Conservation (phyloP, 2,888 invertebrate genomes). For the Platypus cylindrus region DNA sequence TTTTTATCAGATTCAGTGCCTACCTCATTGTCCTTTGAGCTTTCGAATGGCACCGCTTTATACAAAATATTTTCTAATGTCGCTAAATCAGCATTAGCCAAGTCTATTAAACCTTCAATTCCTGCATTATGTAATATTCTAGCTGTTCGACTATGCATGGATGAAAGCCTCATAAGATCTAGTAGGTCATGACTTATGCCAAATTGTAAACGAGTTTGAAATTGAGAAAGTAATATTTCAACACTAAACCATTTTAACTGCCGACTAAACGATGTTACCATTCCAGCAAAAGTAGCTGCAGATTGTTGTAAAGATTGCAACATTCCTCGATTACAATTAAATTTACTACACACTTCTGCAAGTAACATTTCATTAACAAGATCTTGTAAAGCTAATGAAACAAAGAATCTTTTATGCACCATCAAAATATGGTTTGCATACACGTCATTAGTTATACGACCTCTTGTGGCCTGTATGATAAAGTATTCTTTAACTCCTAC, state of each 20-base stretch:
- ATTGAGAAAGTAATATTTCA: constrained; percentile 79
- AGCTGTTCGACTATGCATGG: constrained; percentile 74
- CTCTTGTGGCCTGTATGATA: constrained; percentile 63
- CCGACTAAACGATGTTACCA: constrained; percentile 92
- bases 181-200: constrained; percentile 86
- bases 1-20: constrained; percentile 53
- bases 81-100: constrained; percentile 61
- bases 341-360: constrained; percentile 68
- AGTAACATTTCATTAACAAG: constrained; percentile 84
- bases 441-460: constrained; percentile 40
- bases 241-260: constrained; percentile 87
- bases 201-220: constrained; percentile 88
- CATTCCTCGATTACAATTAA: constrained; percentile 75
- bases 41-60: constrained; percentile 75
- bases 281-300: constrained; percentile 91
- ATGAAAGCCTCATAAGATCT: constrained; percentile 75
- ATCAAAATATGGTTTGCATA: constrained; percentile 40
- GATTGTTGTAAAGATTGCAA: constrained; percentile 90
- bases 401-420: constrained; percentile 70
- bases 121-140: constrained; percentile 72
- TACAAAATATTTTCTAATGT: constrained; percentile 64
- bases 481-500: constrained; percentile 77
- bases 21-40: constrained; percentile 58
- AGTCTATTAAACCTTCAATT: constrained; percentile 59
- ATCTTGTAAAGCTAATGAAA: constrained; percentile 83